Evolutionary conservation across 2,888 invertebrate species (phyloP).

Genomic region (Terebella lapidaria): DNA sequence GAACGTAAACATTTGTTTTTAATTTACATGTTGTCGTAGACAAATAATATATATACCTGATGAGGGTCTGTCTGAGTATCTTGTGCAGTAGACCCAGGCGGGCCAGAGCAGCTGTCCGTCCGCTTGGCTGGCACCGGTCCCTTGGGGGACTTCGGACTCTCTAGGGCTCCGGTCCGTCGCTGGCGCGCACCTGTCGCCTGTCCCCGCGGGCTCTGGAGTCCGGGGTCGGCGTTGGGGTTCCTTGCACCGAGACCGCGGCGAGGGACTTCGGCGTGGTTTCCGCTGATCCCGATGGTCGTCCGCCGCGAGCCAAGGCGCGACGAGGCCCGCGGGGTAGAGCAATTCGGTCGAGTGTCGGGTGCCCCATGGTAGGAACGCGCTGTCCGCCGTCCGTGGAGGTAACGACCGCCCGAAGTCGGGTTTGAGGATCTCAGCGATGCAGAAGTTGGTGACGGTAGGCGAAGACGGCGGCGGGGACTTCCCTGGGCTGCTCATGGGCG

Average conservation of each 20-base stretch:
- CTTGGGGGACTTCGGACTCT: not conserved
- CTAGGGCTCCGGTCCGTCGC: not conserved
- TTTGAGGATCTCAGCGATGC: conserved; percentile 17
- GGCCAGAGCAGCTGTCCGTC: conserved; percentile 65
- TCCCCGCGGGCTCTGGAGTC: not conserved
- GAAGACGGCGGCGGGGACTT: too few relatives aligned
- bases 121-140: not conserved
- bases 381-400: not conserved
- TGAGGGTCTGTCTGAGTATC: conserved; percentile 65
- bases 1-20: not conserved
- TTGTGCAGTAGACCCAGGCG: conserved; percentile 93
- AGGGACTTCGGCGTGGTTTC: not conserved
- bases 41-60: conserved; percentile 48
- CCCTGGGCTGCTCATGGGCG: too few relatives aligned
- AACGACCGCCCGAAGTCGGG: conserved; percentile 13
- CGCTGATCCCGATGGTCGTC: too few relatives aligned
- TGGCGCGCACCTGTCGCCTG: not conserved
- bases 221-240: too few relatives aligned
- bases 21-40: not conserved
- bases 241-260: not conserved
- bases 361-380: not conserved
- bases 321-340: too few relatives aligned
- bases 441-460: conserved; percentile 5
- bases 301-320: not conserved
- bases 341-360: not conserved